These are phyloP conservation scores for Lasioglossum pauxillum DNA, from an alignment of 2,888 invertebrate species.

Conservation along the genomic window DNA sequence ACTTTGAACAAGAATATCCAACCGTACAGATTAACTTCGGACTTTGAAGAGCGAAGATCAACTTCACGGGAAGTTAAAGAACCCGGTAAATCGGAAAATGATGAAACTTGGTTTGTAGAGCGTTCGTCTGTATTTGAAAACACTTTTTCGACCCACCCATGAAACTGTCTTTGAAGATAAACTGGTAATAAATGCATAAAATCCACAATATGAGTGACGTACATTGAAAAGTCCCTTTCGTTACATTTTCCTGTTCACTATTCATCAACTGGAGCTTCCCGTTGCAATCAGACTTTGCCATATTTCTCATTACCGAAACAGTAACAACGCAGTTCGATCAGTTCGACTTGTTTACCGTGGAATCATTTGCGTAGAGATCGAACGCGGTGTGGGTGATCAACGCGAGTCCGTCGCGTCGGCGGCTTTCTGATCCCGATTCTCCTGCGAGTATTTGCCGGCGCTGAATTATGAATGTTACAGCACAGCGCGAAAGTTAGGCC, in stretches of 20 bases:
- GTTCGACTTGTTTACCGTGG: neutral
- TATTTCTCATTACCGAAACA: neutral
- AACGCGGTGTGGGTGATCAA: neutral
- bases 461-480: constrained; percentile 36
- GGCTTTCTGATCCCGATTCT: neutral
- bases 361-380: constrained; percentile 3
- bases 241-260: no score
- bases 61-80: neutral
- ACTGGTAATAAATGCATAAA: no score
- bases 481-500: constrained; percentile 6
- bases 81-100: neutral
- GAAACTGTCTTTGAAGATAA: no score
- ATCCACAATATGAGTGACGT: no score
- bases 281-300: neutral
- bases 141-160: neutral
- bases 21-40: neutral
- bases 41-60: neutral
- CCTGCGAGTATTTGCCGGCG: constrained; percentile 9
- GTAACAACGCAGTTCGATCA: neutral
- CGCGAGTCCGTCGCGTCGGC: neutral
- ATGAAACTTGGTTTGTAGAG: neutral
- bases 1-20: neutral
- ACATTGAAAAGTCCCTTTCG: no score
- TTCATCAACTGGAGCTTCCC: neutral
- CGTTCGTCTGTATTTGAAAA: neutral